Percentiles rank a stretch among this genome's conserved stretches.
These are phyloP conservation scores for Tenthredo notha DNA, from an alignment of 2,888 invertebrate genomes.

Conservation along the genomic window DNA sequence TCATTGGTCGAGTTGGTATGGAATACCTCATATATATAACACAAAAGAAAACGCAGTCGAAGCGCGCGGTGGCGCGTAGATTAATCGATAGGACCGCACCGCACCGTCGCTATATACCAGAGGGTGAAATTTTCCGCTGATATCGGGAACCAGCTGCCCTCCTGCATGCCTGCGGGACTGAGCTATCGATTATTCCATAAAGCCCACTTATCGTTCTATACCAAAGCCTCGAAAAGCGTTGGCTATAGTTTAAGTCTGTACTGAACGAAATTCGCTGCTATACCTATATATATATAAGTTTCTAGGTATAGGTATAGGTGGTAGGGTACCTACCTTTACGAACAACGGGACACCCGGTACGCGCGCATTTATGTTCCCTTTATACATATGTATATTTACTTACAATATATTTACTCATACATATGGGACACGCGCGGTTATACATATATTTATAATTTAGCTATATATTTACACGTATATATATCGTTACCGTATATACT, in stretches of 20 bases:
- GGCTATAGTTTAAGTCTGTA: constrained; percentile 12
- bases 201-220: constrained; percentile 51
- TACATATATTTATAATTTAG: neutral
- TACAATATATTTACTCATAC: constrained; percentile 18
- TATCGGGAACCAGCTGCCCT: constrained; percentile 53
- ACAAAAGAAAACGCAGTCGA: constrained; percentile 40
- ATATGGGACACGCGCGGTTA: neutral
- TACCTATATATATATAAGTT: neutral
- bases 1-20: no score
- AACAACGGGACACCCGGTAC: constrained; percentile 40
- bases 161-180: constrained; percentile 52
- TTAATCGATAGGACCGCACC: constrained; percentile 52
- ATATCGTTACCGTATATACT: constrained; percentile 21
- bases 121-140: constrained; percentile 54
- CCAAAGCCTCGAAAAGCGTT: constrained; percentile 46
- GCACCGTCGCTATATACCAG: constrained; percentile 17
- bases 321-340: neutral
- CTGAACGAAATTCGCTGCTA: neutral
- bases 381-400: neutral
- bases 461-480: constrained; percentile 27
- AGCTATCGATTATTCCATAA: constrained; percentile 53
- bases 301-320: neutral
- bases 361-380: constrained; percentile 9
- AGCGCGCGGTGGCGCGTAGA: constrained; percentile 48
- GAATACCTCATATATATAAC: constrained; percentile 6